Base-by-base conservation (phyloP, 2,113 vertebrate genomes). In the Pelecanus crispus region DNA sequence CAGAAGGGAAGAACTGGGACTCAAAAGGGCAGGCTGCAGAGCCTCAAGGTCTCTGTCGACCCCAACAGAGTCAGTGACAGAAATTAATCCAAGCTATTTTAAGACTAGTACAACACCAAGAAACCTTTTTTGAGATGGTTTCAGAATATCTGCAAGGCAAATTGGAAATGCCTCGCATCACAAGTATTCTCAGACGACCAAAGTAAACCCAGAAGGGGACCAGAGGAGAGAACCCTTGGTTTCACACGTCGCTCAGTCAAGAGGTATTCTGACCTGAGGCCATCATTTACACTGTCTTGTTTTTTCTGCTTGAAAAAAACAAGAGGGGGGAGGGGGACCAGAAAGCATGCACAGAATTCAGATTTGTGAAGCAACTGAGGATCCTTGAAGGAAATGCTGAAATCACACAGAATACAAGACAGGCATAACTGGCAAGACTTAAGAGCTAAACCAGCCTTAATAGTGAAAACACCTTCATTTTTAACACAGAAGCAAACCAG, bases 141-240 rank as follows among this genome's bases (percentile, higher is more conserved):
- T 95, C 91, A 94, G 95, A 91, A 92, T 88, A 96, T 96, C 94
- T 96, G 94, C 94, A 94, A 97, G 95, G 96, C 95, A 97, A 95
- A 97, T 94, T 89, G 84, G 94, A 92, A 96, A 85, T 3, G 55
- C 63, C 78, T 96, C 0, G 0, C 81, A 91, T 89, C 83, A 89
- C 70, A 95, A 95, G 81, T 94, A 92, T 82, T 89, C 95, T 89
- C 91, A 89, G 81, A 68, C 3, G 24, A 74, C 2, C 1, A 26
- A 79, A 92, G 91, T 53, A 92, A 95, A 87, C 50, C 89, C 94
- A 94, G 73, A 81, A 77, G 78, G n/a, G 74, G 66, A 94, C 16
- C 53, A 47, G 63, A 65, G 53, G 78, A 92, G 58, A 92, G 70
- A 89, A 82, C 62, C 74, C 55, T 91, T 1, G 2, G 44, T 81